phyloP scores from a whole-genome alignment of 1,140 invertebrate species.

The Drosophila simulans region DNA sequence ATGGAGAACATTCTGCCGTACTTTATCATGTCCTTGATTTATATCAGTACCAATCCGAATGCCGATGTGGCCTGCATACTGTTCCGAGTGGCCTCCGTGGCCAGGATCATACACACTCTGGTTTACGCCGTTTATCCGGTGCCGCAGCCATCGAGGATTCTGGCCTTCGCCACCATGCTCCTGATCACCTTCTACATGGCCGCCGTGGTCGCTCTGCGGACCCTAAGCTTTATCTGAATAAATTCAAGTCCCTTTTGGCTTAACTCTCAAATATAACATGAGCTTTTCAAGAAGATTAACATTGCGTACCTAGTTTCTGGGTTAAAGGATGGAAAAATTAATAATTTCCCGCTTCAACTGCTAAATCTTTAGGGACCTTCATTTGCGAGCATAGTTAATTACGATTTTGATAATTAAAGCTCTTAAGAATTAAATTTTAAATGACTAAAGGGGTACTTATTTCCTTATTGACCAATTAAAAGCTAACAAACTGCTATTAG shows the following conservation, averaged over 20 bases:
- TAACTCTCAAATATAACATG: not conserved
- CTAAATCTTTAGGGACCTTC: too few relatives aligned
- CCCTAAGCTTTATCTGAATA: conserved; percentile 57
- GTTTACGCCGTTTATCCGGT: conserved; percentile 86
- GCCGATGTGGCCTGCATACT: conserved; percentile 85
- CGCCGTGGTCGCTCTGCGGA: conserved; percentile 67
- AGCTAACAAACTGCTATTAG: not conserved
- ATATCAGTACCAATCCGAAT: conserved; percentile 87
- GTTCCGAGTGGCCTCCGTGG: conserved; percentile 86
- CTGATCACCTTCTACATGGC: conserved; percentile 86
- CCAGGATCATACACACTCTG: conserved; percentile 87
- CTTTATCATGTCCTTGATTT: conserved; percentile 87
- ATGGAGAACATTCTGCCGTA: conserved; percentile 89
- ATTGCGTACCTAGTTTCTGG: not conserved
- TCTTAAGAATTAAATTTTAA: too few relatives aligned
- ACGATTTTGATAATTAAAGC: too few relatives aligned
- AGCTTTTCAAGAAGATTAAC: not conserved
- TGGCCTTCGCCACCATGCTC: conserved; percentile 86
- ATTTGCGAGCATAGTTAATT: too few relatives aligned
- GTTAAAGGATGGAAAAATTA: too few relatives aligned
- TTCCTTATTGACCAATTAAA: too few relatives aligned
- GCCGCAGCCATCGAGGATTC: conserved; percentile 87
- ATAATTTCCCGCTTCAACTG: too few relatives aligned
- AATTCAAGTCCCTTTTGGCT: not conserved
- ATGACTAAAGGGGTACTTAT: too few relatives aligned